A percentile compares a stretch with the other conserved stretches of the same genome.
phyloP scores from a whole-genome alignment of 1,140 invertebrate genomes.

The Agrypnia vestita region DNA sequence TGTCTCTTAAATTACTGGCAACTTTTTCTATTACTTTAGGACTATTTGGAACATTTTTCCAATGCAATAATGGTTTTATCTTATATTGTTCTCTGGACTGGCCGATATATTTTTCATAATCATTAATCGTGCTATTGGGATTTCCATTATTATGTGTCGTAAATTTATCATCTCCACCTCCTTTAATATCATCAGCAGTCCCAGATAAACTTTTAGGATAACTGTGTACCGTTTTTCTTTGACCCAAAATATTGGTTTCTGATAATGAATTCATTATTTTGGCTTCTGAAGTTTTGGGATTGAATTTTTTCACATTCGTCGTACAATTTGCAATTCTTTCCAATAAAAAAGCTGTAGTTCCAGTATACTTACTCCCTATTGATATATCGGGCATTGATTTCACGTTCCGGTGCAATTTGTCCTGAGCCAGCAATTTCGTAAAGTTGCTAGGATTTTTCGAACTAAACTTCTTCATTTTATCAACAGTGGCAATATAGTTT shows the following conservation, averaged over 20 bases:
- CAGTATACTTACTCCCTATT: slow-evolving; percentile 11
- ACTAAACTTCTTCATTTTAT: slow-evolving; percentile 44
- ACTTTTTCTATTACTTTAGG: slow-evolving; percentile 7
- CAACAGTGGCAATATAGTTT: slow-evolving; percentile 50
- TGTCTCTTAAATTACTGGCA: not conserved
- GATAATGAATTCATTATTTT: slow-evolving; percentile 16
- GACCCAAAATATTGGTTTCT: not conserved
- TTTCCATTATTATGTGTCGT: not conserved
- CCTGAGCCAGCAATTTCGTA: slow-evolving; percentile 25
- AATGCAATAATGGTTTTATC: slow-evolving; percentile 18
- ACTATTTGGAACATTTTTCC: slow-evolving; percentile 5
- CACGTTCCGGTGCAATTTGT: slow-evolving; percentile 20
- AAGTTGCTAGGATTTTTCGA: slow-evolving; percentile 46
- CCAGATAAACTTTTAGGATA: not conserved
- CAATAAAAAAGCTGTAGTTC: slow-evolving; percentile 44
- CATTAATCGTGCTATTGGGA: slow-evolving; percentile 17
- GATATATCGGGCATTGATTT: slow-evolving; percentile 2
- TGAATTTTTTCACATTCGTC: slow-evolving; percentile 5
- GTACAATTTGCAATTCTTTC: slow-evolving; percentile 43
- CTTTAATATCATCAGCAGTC: not conserved
- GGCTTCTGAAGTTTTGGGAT: not conserved
- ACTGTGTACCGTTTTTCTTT: slow-evolving; percentile 9
- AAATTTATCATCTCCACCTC: not conserved
- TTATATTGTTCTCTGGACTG: slow-evolving; percentile 32
- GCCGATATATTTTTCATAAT: slow-evolving; percentile 19